A percentile compares a stretch with the other conserved stretches of the same genome.
phyloP scores from a whole-genome alignment of 2,888 invertebrate genomes.

The Cephalotes varians region DNA sequence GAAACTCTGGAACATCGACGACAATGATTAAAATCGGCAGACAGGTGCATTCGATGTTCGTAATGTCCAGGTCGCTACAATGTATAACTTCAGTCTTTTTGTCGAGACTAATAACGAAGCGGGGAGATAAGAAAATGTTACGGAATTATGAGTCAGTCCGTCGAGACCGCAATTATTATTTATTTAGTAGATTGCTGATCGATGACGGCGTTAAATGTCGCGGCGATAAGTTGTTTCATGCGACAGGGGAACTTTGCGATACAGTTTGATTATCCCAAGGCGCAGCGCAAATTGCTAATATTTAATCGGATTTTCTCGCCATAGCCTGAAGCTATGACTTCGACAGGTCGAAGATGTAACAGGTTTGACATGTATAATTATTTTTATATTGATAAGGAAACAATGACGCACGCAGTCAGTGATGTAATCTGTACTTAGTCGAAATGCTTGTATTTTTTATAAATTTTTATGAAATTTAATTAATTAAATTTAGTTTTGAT shows the following conservation, averaged over 20 bases:
- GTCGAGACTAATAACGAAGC: neutral
- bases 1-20: neutral
- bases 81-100: neutral
- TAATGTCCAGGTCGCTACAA: constrained; percentile 19
- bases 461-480: no score
- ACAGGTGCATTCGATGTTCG: neutral
- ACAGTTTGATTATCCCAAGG: constrained; percentile 2
- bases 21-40: neutral
- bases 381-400: neutral
- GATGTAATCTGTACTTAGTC: neutral
- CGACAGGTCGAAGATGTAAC: no score
- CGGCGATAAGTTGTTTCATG: no score
- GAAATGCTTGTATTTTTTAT: no score
- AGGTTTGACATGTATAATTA: no score
- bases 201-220: constrained; percentile 5
- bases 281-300: constrained; percentile 2
- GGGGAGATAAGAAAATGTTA: constrained; percentile 38
- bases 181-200: constrained; percentile 19
- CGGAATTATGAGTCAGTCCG: constrained; percentile 36
- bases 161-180: constrained; percentile 28
- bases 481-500: no score
- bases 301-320: constrained; percentile 15
- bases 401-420: neutral
- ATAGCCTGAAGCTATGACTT: neutral
- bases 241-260: neutral